Evolutionary conservation across 2,888 invertebrate species (phyloP).

Genomic region (Dendrolimus houi): DNA sequence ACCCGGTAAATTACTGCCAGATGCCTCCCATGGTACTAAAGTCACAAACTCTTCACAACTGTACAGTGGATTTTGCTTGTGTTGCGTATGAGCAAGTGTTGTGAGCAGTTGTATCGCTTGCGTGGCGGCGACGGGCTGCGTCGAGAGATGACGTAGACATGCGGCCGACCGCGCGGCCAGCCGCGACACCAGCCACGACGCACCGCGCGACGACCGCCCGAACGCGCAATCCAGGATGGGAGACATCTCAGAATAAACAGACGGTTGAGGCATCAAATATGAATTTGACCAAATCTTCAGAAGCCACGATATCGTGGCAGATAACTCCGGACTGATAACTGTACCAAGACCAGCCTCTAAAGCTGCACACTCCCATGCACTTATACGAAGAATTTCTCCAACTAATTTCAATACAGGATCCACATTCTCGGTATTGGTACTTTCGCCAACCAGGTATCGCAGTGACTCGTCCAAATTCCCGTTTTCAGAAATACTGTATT

Average conservation of each 20-base stretch:
- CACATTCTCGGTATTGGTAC: conserved; percentile 49
- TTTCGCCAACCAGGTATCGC: conserved; percentile 57
- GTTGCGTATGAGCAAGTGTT: conserved; percentile 37
- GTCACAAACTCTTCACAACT: conserved; percentile 58
- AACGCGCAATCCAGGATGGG: conserved; percentile 50
- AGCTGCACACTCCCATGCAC: conserved; percentile 85
- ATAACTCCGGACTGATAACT: conserved; percentile 87
- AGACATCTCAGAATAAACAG: conserved; percentile 55
- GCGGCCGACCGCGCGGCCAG: conserved; percentile 44
- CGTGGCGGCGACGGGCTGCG: conserved; percentile 38
- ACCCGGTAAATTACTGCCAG: conserved; percentile 55
- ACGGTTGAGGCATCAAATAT: conserved; percentile 78
- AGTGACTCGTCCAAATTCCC: conserved; percentile 58
- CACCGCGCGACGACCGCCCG: conserved; percentile 44
- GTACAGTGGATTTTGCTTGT: conserved; percentile 51
- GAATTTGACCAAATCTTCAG: conserved; percentile 85
- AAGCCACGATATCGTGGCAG: conserved; percentile 86
- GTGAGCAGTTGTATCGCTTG: conserved; percentile 45
- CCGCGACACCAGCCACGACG: conserved; percentile 45
- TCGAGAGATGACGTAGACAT: conserved; percentile 39
- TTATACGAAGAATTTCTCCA: conserved; percentile 82
- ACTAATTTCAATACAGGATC: conserved; percentile 79
- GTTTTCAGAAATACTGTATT: conserved; percentile 77
- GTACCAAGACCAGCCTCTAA: conserved; percentile 77
- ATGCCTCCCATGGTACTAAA: conserved; percentile 58